Base-by-base conservation (phyloP, 2,113 vertebrate species). In the Ondatra zibethicus region DNA sequence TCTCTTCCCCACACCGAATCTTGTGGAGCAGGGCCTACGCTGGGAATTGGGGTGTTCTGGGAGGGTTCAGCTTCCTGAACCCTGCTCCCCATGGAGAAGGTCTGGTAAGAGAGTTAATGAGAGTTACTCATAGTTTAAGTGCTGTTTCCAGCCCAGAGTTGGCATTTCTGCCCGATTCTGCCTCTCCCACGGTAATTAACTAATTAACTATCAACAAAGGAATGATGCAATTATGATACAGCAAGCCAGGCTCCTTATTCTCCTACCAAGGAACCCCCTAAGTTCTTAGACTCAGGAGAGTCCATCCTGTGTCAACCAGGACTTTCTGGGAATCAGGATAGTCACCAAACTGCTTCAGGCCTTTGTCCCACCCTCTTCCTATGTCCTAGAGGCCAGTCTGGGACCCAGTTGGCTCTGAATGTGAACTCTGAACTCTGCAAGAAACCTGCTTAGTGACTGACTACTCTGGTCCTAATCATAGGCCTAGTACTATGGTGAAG, bases 111-210 rank as follows among this genome's bases (percentile, higher is more conserved):
- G 81, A 89, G 52, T 86, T 97, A 96, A 97, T 94, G 89, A 96
- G 97, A 77, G 77, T 97, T 96, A 95, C 94, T 98, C 89, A 96
- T 27, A 10, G 58, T 65, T 86, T 94, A 96, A 94, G 73, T 89
- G 93, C 92, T 80, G 29, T 82, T 95, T 97, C 77, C 47, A 95
- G 68, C 91, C 77, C 52, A 7, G 85, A 96, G 92, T 66, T 93
- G 96, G 96, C 89, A 50, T 95, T 96, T 97, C 94, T 97, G 75
- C 90, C 86, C 4, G 47, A n/a, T 58, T 91, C 88, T 96, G 76
- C 50, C 81, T 95, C 90, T 97, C 92, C 95, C 92, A 96, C 45
- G 10, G 82, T 96, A 92, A 97, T 98, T 97, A 97, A 66, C 91
- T 94, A 94, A 97, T 97, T 96, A 97, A 92, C 77, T 88, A 86